Evolutionary conservation across 2,113 vertebrate genomes (phyloP).

Genomic region (Heterotilapia buettikoferi): DNA sequence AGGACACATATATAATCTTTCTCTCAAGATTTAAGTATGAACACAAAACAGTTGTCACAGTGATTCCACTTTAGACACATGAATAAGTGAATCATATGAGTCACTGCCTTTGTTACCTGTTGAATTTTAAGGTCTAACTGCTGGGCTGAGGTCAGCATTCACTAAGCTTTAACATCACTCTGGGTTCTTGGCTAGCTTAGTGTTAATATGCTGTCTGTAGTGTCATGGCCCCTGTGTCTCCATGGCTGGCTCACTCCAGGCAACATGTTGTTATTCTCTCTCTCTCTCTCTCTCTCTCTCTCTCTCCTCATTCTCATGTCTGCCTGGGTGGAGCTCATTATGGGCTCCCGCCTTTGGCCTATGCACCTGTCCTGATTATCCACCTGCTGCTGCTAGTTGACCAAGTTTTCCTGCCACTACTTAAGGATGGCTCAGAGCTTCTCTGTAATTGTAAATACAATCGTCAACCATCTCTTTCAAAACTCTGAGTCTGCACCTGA

Average conservation of each 20-base stretch:
- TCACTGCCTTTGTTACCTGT: neutral
- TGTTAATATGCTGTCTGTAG: neutral
- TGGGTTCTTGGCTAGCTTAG: neutral
- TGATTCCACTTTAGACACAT: neutral
- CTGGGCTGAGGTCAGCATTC: neutral
- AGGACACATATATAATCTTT: neutral
- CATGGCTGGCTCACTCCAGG: neutral
- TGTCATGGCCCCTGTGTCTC: neutral
- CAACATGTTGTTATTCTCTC: neutral
- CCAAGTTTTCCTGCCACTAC: neutral
- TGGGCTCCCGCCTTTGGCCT: neutral
- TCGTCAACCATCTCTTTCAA: neutral
- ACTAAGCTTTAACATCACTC: neutral
- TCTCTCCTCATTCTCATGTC: rapidly evolving
- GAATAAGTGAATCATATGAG: neutral
- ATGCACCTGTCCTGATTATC: neutral
- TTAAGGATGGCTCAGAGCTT: neutral
- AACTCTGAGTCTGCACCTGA: neutral
- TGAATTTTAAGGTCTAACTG: neutral
- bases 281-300: neutral
- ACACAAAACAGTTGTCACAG: neutral
- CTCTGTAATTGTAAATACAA: neutral
- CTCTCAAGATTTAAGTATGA: neutral
- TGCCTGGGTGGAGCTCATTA: neutral
- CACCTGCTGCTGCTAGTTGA: neutral